Evolutionary conservation across 2,113 vertebrate species (phyloP).

Genomic region (Sminthopsis crassicaudata): DNA sequence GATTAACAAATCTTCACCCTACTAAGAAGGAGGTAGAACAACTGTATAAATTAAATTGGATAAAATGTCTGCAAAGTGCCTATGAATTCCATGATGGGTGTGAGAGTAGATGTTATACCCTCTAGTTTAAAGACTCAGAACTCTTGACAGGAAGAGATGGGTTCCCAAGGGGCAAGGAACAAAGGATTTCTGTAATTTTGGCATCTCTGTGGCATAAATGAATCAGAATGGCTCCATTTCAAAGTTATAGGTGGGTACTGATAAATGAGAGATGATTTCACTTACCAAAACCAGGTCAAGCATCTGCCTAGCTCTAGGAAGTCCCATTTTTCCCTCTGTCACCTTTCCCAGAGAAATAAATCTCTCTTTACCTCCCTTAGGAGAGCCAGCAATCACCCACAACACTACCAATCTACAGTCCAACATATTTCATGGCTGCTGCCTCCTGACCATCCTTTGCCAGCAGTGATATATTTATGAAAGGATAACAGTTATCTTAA

Average conservation of each 20-base stretch:
- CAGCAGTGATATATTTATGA: neutral
- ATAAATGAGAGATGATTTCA: neutral
- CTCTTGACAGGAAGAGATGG: neutral
- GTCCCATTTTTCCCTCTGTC: rapidly evolving
- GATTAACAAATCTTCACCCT: neutral
- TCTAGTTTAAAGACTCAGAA: neutral
- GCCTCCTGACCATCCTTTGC: neutral
- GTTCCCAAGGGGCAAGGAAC: neutral
- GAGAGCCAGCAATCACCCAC: neutral
- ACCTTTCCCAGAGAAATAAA: neutral
- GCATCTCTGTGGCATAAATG: neutral
- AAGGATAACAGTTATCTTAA: neutral
- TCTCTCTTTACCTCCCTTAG: neutral
- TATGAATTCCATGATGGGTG: neutral
- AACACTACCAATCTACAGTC: neutral
- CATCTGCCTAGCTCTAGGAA: neutral
- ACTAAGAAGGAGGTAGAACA: neutral
- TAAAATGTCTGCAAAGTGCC: neutral
- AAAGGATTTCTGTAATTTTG: neutral
- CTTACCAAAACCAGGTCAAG: neutral
- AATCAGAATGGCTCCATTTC: neutral
- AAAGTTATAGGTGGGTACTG: neutral
- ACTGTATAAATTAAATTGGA: rapidly evolving
- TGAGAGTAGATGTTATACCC: neutral
- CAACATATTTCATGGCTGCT: neutral